A percentile compares a stretch with the other conserved stretches of the same genome.
phyloP scores from a whole-genome alignment of 30 jellyfish, hydroid and myxozoan species.

The Hydractinia echinata region DNA sequence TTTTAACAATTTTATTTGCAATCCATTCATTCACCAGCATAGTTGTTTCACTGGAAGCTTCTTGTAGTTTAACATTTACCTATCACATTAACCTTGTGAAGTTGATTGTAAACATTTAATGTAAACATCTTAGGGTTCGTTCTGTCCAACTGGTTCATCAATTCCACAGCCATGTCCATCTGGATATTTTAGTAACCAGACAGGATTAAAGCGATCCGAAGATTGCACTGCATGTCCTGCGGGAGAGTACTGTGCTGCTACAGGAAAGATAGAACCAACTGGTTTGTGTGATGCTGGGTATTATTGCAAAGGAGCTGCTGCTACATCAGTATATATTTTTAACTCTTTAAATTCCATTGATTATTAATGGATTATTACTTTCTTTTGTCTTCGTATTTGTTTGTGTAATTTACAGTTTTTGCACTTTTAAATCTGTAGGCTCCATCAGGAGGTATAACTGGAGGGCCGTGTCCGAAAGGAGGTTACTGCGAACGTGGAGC shows the following conservation, averaged over 20 bases:
- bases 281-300: conserved; percentile 98
- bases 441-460: conserved; percentile 95
- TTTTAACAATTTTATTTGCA: too few species aligned
- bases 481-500: conserved; percentile 98
- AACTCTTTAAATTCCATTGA: too few species aligned
- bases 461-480: conserved; percentile 96
- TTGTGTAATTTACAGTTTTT: not conserved
- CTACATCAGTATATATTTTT: conserved; percentile 62
- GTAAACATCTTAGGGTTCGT: conserved; percentile 52
- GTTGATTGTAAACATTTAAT: too few species aligned
- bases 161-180: conserved; percentile 87
- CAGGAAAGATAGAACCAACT: conserved; percentile 76
- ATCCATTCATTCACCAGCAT: too few species aligned
- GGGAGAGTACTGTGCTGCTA: conserved; percentile 94
- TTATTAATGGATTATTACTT: too few species aligned
- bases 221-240: conserved; percentile 96
- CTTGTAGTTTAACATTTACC: too few species aligned
- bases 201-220: conserved; percentile 70
- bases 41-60: too few species aligned
- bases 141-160: conserved; percentile 80
- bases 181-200: conserved; percentile 88
- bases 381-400: too few species aligned
- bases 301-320: conserved; percentile 84
- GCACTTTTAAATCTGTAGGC: conserved; percentile 43
- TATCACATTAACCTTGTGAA: not conserved